A percentile compares a stretch with the other conserved stretches of the same genome.
These are phyloP conservation scores for Ceratina japonica DNA, from an alignment of 1,140 invertebrate genomes.

Conservation along the genomic window DNA sequence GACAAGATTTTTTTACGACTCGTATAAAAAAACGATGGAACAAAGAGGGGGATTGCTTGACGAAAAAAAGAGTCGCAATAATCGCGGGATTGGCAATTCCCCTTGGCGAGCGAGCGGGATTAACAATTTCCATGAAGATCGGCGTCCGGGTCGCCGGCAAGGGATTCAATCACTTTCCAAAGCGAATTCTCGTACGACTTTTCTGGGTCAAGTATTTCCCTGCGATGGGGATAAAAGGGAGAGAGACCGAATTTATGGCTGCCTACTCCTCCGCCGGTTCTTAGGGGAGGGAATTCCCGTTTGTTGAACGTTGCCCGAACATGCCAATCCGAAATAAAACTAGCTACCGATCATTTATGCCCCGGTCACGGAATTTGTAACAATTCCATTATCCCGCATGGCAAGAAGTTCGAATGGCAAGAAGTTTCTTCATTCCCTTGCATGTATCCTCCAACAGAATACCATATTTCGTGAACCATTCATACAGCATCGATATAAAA, in stretches of 20 bases:
- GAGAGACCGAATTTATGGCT: conserved; percentile 25
- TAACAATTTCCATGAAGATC: conserved; percentile 19
- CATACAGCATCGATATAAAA: no score
- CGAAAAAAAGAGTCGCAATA: no score
- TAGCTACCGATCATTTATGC: not conserved
- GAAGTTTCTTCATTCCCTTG: no score
- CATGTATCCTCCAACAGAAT: no score
- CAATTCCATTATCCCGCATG: no score
- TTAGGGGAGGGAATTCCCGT: not conserved
- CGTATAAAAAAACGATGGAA: not conserved
- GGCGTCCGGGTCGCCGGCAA: conserved; percentile 11
- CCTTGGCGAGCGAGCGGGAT: no score
- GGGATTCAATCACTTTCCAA: conserved; percentile 34
- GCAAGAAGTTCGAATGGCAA: no score
- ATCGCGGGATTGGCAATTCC: no score
- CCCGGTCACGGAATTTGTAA: not conserved
- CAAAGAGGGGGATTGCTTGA: no score
- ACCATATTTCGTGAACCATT: no score
- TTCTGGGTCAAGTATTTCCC: conserved; percentile 39
- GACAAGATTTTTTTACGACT: not conserved
- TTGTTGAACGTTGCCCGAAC: not conserved
- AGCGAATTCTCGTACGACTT: conserved; percentile 28
- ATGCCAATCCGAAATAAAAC: conserved; percentile 2
- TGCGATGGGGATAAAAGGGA: conserved; percentile 15
- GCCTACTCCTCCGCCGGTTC: not conserved